Evolutionary conservation across 2,113 vertebrate genomes (phyloP).

Genomic region (Sinocyclocheilus maitianheensis): DNA sequence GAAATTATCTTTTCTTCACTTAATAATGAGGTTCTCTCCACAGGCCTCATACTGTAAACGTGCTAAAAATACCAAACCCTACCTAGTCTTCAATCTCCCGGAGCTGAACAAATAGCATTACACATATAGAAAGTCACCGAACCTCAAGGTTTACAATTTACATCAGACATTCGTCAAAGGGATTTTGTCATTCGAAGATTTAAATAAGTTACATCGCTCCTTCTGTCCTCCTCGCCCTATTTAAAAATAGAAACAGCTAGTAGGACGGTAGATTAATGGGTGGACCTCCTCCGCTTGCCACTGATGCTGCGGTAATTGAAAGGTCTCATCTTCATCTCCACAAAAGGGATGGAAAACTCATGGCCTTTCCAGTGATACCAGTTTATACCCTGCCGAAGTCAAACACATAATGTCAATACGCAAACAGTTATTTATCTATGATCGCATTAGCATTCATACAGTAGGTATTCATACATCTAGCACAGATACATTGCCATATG

Average conservation of each 20-base stretch:
- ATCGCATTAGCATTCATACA: neutral
- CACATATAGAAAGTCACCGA: slow-evolving; percentile 43
- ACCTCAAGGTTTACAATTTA: slow-evolving; percentile 31
- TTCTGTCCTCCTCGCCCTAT: slow-evolving; percentile 53
- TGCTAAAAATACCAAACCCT: neutral
- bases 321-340: slow-evolving; percentile 98
- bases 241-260: slow-evolving; percentile 60
- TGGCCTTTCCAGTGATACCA: slow-evolving; percentile 99
- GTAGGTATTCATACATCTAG: neutral
- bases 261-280: slow-evolving; percentile 73
- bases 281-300: slow-evolving; percentile 87
- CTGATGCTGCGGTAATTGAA: slow-evolving; percentile 85
- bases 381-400: slow-evolving; percentile 87
- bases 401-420: neutral
- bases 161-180: slow-evolving; percentile 36
- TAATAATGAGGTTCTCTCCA: slow-evolving; percentile 26
- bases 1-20: slow-evolving; percentile 58
- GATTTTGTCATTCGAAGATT: slow-evolving; percentile 65
- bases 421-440: neutral
- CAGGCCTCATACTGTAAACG: slow-evolving; percentile 23
- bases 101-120: slow-evolving; percentile 58
- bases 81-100: slow-evolving; percentile 44
- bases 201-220: slow-evolving; percentile 70
- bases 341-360: slow-evolving; percentile 95
- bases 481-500: neutral